Evolutionary conservation across 1,140 invertebrate genomes (phyloP).

Genomic region (Lucilia cuprina): DNA sequence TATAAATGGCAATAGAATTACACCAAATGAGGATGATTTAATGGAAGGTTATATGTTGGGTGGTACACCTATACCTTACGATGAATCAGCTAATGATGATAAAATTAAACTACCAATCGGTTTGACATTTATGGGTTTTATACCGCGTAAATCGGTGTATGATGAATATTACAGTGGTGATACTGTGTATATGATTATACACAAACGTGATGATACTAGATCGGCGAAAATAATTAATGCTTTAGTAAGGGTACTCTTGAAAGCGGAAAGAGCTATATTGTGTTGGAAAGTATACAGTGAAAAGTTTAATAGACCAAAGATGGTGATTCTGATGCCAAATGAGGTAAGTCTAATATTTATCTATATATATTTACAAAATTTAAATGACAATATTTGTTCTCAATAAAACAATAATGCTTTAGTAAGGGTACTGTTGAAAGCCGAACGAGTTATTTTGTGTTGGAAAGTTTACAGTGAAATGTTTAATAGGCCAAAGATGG

Average conservation of each 20-base stretch:
- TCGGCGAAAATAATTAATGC: conserved; percentile 55
- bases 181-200: conserved; percentile 51
- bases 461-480: conserved; percentile 54
- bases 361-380: no score
- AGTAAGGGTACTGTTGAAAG: conserved; percentile 46
- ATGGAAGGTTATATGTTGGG: conserved; percentile 59
- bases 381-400: no score
- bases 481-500: conserved; percentile 51
- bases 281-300: conserved; percentile 56
- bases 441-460: conserved; percentile 49
- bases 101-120: conserved; percentile 45
- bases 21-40: conserved; percentile 47
- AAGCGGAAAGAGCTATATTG: conserved; percentile 46
- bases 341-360: conserved; percentile 9
- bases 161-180: conserved; percentile 54
- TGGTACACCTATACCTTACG: conserved; percentile 54
- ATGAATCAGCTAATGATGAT: conserved; percentile 43
- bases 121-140: conserved; percentile 54
- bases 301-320: conserved; percentile 48
- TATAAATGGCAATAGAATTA: conserved; percentile 49
- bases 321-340: conserved; percentile 54
- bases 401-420: conserved; percentile 55
- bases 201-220: conserved; percentile 45
- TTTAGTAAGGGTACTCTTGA: conserved; percentile 47
- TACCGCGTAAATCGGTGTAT: conserved; percentile 46